phyloP scores from a whole-genome alignment of 1,140 invertebrate genomes.

The Liolophura sinensis region DNA sequence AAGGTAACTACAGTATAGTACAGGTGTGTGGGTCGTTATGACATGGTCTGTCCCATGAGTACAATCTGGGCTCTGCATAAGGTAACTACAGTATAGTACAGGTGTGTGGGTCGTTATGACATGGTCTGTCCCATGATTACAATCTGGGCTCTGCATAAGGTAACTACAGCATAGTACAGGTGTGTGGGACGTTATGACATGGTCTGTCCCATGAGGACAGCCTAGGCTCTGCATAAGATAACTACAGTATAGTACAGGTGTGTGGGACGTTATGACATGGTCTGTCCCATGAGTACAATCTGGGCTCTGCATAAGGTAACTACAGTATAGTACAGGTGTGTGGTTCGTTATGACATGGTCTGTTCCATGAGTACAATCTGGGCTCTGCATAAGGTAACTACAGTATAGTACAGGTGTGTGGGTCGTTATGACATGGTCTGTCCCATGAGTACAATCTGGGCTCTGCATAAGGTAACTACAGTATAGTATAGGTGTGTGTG shows the following conservation, averaged over 20 bases:
- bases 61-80: constrained; percentile 55
- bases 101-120: constrained; percentile 48
- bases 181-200: constrained; percentile 51
- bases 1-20: constrained; percentile 30
- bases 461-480: no score
- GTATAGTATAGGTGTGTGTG: no score
- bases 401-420: no score
- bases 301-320: no score
- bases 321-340: constrained; percentile 23
- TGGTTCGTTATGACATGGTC: constrained; percentile 56
- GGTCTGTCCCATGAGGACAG: constrained; percentile 50
- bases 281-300: no score
- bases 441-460: no score
- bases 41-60: constrained; percentile 51
- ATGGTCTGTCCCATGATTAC: constrained; percentile 51
- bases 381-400: constrained; percentile 48
- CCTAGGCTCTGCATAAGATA: constrained; percentile 55
- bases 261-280: no score
- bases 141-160: constrained; percentile 54
- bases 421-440: no score
- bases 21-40: constrained; percentile 43
- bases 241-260: no score
- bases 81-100: constrained; percentile 19
- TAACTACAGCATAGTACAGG: constrained; percentile 11
- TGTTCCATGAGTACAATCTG: constrained; percentile 53